A percentile compares a stretch with the other conserved stretches of the same genome.
Conservation (phyloP, 2,888 invertebrate genomes). For the Artemia sinica region DNA sequence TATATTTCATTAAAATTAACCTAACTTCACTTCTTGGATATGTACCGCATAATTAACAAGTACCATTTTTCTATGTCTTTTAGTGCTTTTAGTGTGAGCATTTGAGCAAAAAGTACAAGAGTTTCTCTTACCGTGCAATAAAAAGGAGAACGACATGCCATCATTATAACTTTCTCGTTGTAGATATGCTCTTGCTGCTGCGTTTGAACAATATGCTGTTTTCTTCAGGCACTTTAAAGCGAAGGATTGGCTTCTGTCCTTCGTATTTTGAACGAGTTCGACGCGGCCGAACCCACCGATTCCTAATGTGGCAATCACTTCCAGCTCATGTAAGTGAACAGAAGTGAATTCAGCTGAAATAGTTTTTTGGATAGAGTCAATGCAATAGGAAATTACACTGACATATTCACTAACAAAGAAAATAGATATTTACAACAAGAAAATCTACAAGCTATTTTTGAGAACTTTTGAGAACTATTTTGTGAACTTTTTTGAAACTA, state of each 20-base stretch:
- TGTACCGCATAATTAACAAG: too few relatives aligned
- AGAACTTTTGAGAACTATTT: too few relatives aligned
- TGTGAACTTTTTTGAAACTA: too few relatives aligned
- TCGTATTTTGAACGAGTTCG: conserved; percentile 42
- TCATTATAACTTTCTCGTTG: conserved; percentile 67
- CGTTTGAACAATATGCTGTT: conserved; percentile 69
- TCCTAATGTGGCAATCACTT: conserved; percentile 65
- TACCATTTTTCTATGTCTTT: too few relatives aligned
- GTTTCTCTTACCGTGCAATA: too few relatives aligned
- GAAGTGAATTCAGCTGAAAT: conserved; percentile 37
- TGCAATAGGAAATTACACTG: background rate
- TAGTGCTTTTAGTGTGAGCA: too few relatives aligned
- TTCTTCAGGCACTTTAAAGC: conserved; percentile 79
- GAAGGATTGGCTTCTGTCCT: conserved; percentile 34
- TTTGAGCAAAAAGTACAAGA: too few relatives aligned
- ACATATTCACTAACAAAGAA: background rate
- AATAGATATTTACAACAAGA: too few relatives aligned
- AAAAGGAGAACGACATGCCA: conserved; percentile 49
- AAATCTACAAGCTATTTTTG: too few relatives aligned
- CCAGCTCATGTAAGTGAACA: conserved; percentile 56
- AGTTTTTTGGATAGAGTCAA: background rate
- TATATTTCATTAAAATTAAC: too few relatives aligned
- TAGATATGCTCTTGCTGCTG: conserved; percentile 74
- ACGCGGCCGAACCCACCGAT: conserved; percentile 85
- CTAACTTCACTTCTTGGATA: too few relatives aligned